These are phyloP conservation scores for Uria lomvia DNA, from an alignment of 2,113 vertebrate genomes.

Conservation along the genomic window DNA sequence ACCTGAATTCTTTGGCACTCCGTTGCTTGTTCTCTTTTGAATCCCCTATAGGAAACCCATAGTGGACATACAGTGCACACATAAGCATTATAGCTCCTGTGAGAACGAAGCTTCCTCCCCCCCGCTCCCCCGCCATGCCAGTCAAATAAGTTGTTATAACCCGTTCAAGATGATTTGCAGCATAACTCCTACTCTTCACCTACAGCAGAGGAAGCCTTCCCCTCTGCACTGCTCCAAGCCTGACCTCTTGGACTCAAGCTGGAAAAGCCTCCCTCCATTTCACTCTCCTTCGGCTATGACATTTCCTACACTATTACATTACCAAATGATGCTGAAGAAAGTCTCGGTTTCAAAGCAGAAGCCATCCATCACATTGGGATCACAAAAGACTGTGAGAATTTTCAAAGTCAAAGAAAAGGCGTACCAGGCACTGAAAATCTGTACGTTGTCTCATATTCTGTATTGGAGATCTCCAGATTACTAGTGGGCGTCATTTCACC, in stretches of 20 bases:
- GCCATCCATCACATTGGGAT: background rate
- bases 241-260: background rate
- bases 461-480: background rate
- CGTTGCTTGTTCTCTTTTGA: background rate
- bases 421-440: background rate
- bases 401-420: background rate
- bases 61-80: too few relatives aligned
- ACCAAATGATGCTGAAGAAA: background rate
- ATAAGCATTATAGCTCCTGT: background rate
- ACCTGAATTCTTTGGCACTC: background rate
- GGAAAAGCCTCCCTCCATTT: background rate
- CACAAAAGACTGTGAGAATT: background rate
- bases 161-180: background rate
- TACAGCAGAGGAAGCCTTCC: background rate
- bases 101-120: background rate
- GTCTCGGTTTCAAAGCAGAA: background rate
- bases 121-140: fast-evolving
- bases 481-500: background rate
- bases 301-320: background rate
- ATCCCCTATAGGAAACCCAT: too few relatives aligned
- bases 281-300: background rate
- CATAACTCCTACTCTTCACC: background rate
- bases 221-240: background rate
- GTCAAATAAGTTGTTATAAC: background rate
- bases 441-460: background rate